These are phyloP conservation scores for Perca flavescens DNA, from an alignment of 2,113 vertebrate genomes.

Conservation along the genomic window DNA sequence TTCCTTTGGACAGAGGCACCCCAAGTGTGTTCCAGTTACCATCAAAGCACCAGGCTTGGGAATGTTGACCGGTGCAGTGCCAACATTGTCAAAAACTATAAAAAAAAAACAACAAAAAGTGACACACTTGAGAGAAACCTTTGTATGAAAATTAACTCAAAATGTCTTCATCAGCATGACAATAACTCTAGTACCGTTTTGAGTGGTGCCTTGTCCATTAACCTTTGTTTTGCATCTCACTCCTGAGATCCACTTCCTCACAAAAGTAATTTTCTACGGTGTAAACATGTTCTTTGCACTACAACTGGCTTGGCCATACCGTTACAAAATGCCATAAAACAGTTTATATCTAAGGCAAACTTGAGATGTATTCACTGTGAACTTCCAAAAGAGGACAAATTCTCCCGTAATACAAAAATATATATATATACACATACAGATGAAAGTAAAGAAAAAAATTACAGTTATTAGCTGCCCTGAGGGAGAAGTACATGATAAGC, in stretches of 20 bases:
- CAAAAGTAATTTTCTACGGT: slow-evolving; percentile 51
- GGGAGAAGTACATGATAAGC: slow-evolving; percentile 61
- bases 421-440: background rate
- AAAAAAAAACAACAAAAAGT: background rate
- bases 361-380: slow-evolving; percentile 75
- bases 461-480: slow-evolving; percentile 73
- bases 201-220: slow-evolving; percentile 38
- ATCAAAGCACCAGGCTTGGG: slow-evolving; percentile 50
- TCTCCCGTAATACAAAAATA: slow-evolving; percentile 22
- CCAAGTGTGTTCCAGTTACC: slow-evolving; percentile 73
- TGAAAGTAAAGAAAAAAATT: slow-evolving; percentile 27
- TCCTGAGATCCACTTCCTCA: slow-evolving; percentile 38
- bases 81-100: slow-evolving; percentile 37
- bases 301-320: slow-evolving; percentile 57
- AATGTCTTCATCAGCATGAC: slow-evolving; percentile 49
- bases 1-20: slow-evolving; percentile 83
- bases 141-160: slow-evolving; percentile 39
- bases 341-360: slow-evolving; percentile 79
- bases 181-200: slow-evolving; percentile 65
- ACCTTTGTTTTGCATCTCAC: slow-evolving; percentile 49
- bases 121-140: slow-evolving; percentile 50
- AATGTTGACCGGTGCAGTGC: slow-evolving; percentile 52
- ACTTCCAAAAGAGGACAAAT: slow-evolving; percentile 59
- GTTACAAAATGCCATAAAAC: slow-evolving; percentile 59
- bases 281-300: slow-evolving; percentile 22